Percentiles rank a stretch among this genome's conserved stretches.
Conservation (phyloP, 2,113 vertebrate genomes). For the Pogonocichla stellata region DNA sequence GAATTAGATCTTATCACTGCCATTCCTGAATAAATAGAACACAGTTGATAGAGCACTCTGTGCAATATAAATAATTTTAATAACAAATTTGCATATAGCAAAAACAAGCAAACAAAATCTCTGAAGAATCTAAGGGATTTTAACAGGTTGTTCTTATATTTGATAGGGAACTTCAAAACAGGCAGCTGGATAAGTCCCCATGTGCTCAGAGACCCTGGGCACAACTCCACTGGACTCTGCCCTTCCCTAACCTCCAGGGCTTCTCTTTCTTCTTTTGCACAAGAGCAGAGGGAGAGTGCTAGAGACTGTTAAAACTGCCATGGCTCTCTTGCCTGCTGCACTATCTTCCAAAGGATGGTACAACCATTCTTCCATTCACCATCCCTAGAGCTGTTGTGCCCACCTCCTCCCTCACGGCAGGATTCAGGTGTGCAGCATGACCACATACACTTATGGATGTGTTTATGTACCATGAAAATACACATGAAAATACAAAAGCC, state of each 20-base stretch:
- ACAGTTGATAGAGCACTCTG: background rate
- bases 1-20: conserved; percentile 2
- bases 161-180: background rate
- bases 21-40: conserved; percentile 19
- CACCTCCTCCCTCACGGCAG: background rate
- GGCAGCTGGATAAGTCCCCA: background rate
- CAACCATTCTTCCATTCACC: fast-evolving
- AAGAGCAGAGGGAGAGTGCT: background rate
- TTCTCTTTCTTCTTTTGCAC: background rate
- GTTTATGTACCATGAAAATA: background rate
- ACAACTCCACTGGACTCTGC: background rate
- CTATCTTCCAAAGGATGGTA: background rate
- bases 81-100: background rate
- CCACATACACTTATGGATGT: background rate
- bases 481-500: background rate
- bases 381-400: background rate
- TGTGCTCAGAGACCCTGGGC: background rate
- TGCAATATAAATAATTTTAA: background rate
- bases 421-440: background rate
- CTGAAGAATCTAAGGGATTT: background rate
- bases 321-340: background rate
- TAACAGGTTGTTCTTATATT: background rate
- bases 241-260: background rate
- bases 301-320: background rate
- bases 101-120: background rate